Conservation (phyloP, 2,113 vertebrate species). For the human (Homo sapiens) region DNA sequence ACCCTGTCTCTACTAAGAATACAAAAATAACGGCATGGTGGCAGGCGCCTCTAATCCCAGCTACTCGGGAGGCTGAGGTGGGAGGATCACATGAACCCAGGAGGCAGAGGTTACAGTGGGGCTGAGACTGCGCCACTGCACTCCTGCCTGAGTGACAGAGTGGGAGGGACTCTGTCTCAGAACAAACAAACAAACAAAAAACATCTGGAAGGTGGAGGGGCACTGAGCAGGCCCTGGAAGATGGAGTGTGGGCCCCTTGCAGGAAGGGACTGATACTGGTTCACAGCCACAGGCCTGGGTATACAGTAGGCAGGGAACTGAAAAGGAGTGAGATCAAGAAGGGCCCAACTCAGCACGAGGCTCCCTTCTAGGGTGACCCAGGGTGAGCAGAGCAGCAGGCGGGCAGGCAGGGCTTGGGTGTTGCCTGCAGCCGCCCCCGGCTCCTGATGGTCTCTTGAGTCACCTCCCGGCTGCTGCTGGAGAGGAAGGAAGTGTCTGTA, state of each 20-base stretch:
- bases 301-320: background rate
- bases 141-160: too few relatives aligned
- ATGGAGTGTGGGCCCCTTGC: background rate
- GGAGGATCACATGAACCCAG: too few relatives aligned
- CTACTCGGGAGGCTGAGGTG: too few relatives aligned
- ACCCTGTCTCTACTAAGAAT: too few relatives aligned
- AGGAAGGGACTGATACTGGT: background rate
- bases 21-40: too few relatives aligned
- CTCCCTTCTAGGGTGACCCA: background rate
- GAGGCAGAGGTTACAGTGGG: too few relatives aligned
- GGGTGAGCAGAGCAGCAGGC: fast-evolving
- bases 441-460: background rate
- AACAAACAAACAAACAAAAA: too few relatives aligned
- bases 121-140: too few relatives aligned
- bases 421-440: background rate
- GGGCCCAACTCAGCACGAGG: fast-evolving
- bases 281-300: background rate
- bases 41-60: too few relatives aligned
- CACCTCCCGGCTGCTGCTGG: background rate
- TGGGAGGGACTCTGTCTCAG: too few relatives aligned
- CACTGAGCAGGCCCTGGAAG: background rate
- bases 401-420: background rate
- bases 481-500: background rate
- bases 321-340: background rate
- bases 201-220: background rate